Conservation (phyloP, 2,888 invertebrate genomes). For the Caenorhabditis becei region DNA sequence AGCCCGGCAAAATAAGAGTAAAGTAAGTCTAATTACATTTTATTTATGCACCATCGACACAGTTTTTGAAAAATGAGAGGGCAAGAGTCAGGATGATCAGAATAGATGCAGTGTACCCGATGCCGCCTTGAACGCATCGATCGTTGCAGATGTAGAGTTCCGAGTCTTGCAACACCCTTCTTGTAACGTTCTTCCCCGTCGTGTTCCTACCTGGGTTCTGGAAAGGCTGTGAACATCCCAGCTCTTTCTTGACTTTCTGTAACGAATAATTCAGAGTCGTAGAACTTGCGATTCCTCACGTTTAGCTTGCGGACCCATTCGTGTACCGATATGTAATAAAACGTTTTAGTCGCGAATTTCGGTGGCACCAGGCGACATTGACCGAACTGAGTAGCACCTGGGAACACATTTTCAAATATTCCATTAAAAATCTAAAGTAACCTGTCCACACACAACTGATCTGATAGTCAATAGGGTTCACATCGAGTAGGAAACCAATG, state of each 20-base stretch:
- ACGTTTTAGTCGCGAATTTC: slow-evolving; percentile 29
- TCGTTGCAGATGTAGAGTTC: slow-evolving; percentile 68
- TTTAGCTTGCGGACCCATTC: slow-evolving; percentile 23
- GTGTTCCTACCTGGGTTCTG: too few relatives aligned
- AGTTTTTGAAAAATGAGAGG: slow-evolving; percentile 48
- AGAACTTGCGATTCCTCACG: slow-evolving; percentile 9
- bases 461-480: slow-evolving; percentile 43
- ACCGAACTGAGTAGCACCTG: slow-evolving; percentile 46
- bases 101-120: slow-evolving; percentile 58
- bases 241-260: slow-evolving; percentile 9
- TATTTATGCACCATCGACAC: slow-evolving; percentile 25
- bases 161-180: background rate
- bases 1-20: slow-evolving; percentile 24
- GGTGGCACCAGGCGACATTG: slow-evolving; percentile 61
- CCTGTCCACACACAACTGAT: slow-evolving; percentile 65
- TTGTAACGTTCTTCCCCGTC: too few relatives aligned
- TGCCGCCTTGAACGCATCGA: slow-evolving; percentile 63
- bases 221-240: slow-evolving; percentile 11
- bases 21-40: slow-evolving; percentile 19
- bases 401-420: background rate
- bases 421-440: too few relatives aligned
- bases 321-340: slow-evolving; percentile 7
- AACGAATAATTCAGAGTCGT: background rate
- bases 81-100: slow-evolving; percentile 48
- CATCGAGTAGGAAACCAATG: slow-evolving; percentile 59